Base-by-base conservation (phyloP, 1,140 invertebrate species). In the Eubasilissa regina region DNA sequence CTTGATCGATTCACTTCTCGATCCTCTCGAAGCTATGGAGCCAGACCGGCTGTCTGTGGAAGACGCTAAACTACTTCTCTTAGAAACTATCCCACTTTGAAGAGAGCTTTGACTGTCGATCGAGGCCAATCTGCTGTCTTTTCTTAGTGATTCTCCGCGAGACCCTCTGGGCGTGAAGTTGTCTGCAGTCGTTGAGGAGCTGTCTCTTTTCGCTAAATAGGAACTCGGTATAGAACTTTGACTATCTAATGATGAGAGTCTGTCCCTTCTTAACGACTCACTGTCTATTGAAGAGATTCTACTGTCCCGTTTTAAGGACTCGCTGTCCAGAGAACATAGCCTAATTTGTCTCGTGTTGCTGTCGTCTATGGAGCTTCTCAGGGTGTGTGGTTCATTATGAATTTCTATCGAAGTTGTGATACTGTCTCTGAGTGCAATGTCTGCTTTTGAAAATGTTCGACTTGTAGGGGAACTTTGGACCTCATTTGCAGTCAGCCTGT, bases 141-240 rank as follows among this genome's bases (percentile, higher is more conserved):
- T 77, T 51, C 62, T 66, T 7, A 77, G 19, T 13, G 55, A 73
- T 74, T 79, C 77, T n/a, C 56, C 66, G 62, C 66, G 74, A 11
- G 75, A 76, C 4, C 79, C 64, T 48, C 62, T 70, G 6, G 79
- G 77, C 35, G 75, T 77, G 43, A 43, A 45, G 45, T 60, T 62
- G 4, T 76, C 74, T 60, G 74, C 19, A 15, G 53, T 58, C 44
- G 73, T 75, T 47, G 43, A 25, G 8, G 55, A 53, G 10, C 68
- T 76, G 74, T 76, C 74, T 62, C 58, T 62, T 64, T 60, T 76
- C 44, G 44, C 47, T 13, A 64, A 48, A 21, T 60, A 64, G 10
- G 74, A 56, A 48, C 72, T 74, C 10, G 72, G 55, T 6, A 77
- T 66, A 56, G 74, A 81, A 19, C 75, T 81, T 45, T 81, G 80